A percentile compares a stretch with the other conserved stretches of the same genome.
phyloP scores from a whole-genome alignment of 2,888 invertebrate species.

The Mythimna vitellina region DNA sequence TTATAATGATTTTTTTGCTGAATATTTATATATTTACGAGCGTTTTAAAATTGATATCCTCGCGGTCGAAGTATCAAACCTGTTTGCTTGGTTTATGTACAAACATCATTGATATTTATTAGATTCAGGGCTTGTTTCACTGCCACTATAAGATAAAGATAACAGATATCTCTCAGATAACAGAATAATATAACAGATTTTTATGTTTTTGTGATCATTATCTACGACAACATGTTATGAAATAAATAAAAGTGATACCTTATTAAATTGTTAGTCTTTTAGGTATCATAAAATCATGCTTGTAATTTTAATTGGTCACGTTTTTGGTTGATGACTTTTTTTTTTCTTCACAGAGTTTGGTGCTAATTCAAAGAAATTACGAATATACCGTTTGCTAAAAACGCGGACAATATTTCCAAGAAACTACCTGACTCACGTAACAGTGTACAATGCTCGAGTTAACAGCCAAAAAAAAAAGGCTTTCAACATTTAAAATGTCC shows the following conservation, averaged over 20 bases:
- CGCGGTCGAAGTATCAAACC: slow-evolving; percentile 53
- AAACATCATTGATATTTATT: slow-evolving; percentile 63
- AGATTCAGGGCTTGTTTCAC: slow-evolving; percentile 58
- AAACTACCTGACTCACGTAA: slow-evolving; percentile 52
- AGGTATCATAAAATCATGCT: slow-evolving; percentile 3
- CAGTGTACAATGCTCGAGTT: slow-evolving; percentile 34
- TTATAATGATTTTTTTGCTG: slow-evolving; percentile 54
- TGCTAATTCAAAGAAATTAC: slow-evolving; percentile 4
- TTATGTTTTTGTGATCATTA: slow-evolving; percentile 41
- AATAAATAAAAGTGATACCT: slow-evolving; percentile 40
- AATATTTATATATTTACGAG: slow-evolving; percentile 63
- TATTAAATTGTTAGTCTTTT: slow-evolving; percentile 21
- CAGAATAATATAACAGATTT: slow-evolving; percentile 47
- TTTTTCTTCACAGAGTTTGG: neutral
- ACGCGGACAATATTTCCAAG: slow-evolving; percentile 42
- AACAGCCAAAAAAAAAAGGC: slow-evolving; percentile 24
- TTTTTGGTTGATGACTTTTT: neutral
- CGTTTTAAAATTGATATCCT: slow-evolving; percentile 63
- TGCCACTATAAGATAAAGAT: slow-evolving; percentile 60
- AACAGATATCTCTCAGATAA: slow-evolving; percentile 57
- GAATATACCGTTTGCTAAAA: slow-evolving; percentile 8
- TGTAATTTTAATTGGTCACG: slow-evolving; percentile 6
- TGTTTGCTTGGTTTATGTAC: slow-evolving; percentile 60
- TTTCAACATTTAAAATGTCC: slow-evolving; percentile 40
- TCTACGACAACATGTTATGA: slow-evolving; percentile 27